Evolutionary conservation across 2,797 vertebrate species (phyloP).

Genomic region (Calcarius lapponicus): DNA sequence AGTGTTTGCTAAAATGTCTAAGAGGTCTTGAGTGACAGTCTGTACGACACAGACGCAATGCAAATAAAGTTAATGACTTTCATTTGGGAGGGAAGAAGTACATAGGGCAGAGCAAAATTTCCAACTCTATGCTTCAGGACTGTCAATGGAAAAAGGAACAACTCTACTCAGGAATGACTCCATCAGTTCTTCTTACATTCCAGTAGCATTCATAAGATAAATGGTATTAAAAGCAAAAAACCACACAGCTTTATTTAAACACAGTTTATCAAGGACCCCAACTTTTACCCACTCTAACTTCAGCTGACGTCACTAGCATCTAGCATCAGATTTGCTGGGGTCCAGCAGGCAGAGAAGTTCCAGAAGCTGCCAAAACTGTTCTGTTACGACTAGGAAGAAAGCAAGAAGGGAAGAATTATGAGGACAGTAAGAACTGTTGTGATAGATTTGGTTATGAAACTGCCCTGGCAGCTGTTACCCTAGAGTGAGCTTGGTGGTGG

Average conservation of each 20-base stretch:
- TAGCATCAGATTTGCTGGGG: neutral
- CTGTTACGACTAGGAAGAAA: slow-evolving; percentile 1
- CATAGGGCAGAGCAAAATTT: neutral
- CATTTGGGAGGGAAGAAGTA: neutral
- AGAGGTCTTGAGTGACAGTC: slow-evolving; percentile 17
- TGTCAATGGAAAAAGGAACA: neutral
- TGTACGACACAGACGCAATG: neutral
- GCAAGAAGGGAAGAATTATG: slow-evolving; percentile 5
- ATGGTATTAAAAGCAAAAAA: neutral
- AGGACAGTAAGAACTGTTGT: slow-evolving; percentile 2
- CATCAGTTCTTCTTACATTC: neutral
- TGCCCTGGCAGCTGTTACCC: slow-evolving; percentile 50
- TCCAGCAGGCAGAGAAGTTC: neutral
- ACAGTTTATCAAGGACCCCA: neutral
- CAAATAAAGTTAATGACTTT: slow-evolving; percentile 31
- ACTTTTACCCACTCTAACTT: neutral
- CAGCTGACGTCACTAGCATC: neutral
- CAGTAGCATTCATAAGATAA: neutral
- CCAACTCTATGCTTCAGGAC: neutral
- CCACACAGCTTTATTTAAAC: neutral
- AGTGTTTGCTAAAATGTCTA: slow-evolving; percentile 33
- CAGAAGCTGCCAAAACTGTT: slow-evolving; percentile 22
- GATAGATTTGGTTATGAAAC: slow-evolving; percentile 35
- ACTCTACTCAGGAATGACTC: neutral
- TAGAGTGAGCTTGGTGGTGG: neutral